Conservation (phyloP, 2,888 invertebrate species). For the Trichogramma evanescens region DNA sequence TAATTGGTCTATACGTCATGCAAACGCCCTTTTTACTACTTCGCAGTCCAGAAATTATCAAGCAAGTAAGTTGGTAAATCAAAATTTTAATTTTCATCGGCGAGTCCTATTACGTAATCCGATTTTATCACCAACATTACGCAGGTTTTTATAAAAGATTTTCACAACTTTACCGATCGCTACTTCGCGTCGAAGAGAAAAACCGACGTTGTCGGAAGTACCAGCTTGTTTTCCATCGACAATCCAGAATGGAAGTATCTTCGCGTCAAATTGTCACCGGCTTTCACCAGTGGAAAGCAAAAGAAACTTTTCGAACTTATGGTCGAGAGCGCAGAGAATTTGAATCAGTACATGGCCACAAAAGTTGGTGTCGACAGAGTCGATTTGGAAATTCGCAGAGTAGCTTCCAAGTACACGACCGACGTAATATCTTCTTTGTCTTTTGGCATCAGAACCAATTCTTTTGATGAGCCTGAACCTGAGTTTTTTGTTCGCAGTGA, state of each 20-base stretch:
- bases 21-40: slow-evolving; percentile 48
- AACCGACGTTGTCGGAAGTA: slow-evolving; percentile 37
- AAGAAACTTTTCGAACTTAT: slow-evolving; percentile 49
- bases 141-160: slow-evolving; percentile 49
- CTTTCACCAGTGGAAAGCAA: slow-evolving; percentile 53
- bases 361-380: slow-evolving; percentile 12
- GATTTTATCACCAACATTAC: background rate
- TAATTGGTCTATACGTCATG: slow-evolving; percentile 48
- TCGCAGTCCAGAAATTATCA: slow-evolving; percentile 47
- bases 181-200: slow-evolving; percentile 37
- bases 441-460: slow-evolving; percentile 35
- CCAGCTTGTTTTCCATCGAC: slow-evolving; percentile 44
- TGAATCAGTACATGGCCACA: slow-evolving; percentile 25
- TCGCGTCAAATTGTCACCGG: slow-evolving; percentile 50
- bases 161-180: slow-evolving; percentile 46
- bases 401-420: slow-evolving; percentile 29
- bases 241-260: slow-evolving; percentile 50
- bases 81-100: too few species aligned
- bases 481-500: slow-evolving; percentile 32
- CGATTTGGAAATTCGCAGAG: slow-evolving; percentile 18
- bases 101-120: too few species aligned
- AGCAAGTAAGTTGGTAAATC: slow-evolving; percentile 20
- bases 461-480: slow-evolving; percentile 26
- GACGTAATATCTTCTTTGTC: slow-evolving; percentile 35
- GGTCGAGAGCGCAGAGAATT: slow-evolving; percentile 36